Conservation (phyloP, 2,888 invertebrate genomes). For the Drepanosiphum platanoidis region DNA sequence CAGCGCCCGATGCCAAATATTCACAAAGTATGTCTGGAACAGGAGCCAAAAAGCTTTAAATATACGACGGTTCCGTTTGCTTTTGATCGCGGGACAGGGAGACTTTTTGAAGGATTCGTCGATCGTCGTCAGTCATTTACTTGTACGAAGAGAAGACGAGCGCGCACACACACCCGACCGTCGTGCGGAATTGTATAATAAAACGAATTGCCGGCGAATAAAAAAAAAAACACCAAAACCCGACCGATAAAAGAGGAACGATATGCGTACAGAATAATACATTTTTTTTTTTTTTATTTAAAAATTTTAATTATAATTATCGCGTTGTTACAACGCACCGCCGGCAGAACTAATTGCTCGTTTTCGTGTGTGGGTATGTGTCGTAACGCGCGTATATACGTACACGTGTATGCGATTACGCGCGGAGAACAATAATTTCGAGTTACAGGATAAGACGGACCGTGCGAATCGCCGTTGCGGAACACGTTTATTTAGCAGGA, state of each 20-base stretch:
- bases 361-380: not conserved
- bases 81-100: constrained; percentile 32
- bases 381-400: not conserved
- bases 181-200: not conserved
- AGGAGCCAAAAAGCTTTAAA: constrained; percentile 59
- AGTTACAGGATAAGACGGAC: constrained; percentile 12
- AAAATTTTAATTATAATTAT: constrained; percentile 10
- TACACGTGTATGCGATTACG: not conserved
- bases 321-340: not conserved
- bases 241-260: not conserved
- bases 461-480: constrained; percentile 35
- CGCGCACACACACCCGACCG: not conserved
- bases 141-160: not conserved
- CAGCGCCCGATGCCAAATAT: constrained; percentile 60
- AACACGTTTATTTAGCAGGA: constrained; percentile 22
- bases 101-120: constrained; percentile 38
- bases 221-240: not conserved
- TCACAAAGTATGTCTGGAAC: constrained; percentile 62
- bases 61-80: constrained; percentile 34
- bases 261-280: not conserved
- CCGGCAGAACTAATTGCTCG: constrained; percentile 32
- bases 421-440: constrained; percentile 29
- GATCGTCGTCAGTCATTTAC: too few species aligned
- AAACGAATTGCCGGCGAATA: not conserved
- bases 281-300: not conserved